These are phyloP conservation scores for Pogonus chalceus DNA, from an alignment of 1,140 invertebrate species.

Conservation along the genomic window DNA sequence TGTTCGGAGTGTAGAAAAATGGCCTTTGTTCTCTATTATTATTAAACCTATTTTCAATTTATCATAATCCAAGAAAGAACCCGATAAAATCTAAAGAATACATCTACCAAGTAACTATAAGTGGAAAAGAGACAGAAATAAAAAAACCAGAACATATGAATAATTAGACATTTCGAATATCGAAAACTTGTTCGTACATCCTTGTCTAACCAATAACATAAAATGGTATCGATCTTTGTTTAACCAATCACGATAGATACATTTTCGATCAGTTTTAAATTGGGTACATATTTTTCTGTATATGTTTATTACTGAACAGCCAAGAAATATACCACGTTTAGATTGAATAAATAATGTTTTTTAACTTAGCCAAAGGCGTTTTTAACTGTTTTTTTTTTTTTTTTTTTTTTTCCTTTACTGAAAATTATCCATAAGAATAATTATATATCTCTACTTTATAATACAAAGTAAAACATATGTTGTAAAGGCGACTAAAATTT, in stretches of 20 bases:
- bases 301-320: not conserved
- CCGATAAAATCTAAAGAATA: not conserved
- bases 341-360: not conserved
- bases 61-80: constrained; percentile 18
- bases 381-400: not conserved
- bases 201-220: not conserved
- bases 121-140: not conserved
- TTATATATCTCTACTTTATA: not conserved
- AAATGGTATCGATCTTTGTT: not conserved
- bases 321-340: not conserved
- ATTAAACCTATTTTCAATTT: constrained; percentile 20
- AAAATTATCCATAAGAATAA: not conserved
- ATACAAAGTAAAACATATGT: not conserved
- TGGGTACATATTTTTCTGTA: not conserved
- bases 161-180: constrained; percentile 21
- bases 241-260: not conserved
- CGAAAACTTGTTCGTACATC: constrained; percentile 12
- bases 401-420: no score
- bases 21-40: not conserved
- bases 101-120: not conserved
- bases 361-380: not conserved
- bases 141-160: constrained; percentile 12
- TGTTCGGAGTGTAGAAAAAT: not conserved
- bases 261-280: not conserved
- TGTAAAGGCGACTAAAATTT: not conserved